Conservation (phyloP, 2,888 invertebrate species). For the Cheilosia vulpina region DNA sequence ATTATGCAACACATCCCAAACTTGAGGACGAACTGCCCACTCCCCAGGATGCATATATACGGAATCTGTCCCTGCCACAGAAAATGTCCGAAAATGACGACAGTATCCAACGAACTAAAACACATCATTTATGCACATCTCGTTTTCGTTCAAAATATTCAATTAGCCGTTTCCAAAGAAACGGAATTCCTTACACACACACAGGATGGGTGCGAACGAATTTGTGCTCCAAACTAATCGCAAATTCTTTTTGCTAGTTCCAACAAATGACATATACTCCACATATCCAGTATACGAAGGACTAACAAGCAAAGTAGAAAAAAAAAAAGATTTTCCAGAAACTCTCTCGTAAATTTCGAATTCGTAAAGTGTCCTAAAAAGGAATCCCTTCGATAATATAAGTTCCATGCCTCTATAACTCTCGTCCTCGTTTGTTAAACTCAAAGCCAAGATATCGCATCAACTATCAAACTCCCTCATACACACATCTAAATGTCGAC, state of each 20-base stretch:
- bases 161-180: slow-evolving; percentile 57
- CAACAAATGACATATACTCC: slow-evolving; percentile 28
- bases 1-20: no score
- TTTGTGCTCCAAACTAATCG: slow-evolving; percentile 56
- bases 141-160: slow-evolving; percentile 68
- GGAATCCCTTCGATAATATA: slow-evolving; percentile 68
- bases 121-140: slow-evolving; percentile 72
- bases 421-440: slow-evolving; percentile 6
- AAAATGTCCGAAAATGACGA: slow-evolving; percentile 45
- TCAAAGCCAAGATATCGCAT: slow-evolving; percentile 66
- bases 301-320: slow-evolving; percentile 1
- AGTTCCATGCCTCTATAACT: slow-evolving; percentile 56
- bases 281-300: slow-evolving; percentile 1
- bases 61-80: neutral
- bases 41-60: no score
- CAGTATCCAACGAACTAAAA: slow-evolving; percentile 45
- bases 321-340: slow-evolving; percentile 43
- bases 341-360: slow-evolving; percentile 73
- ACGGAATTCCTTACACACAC: slow-evolving; percentile 27
- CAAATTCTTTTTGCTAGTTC: slow-evolving; percentile 69
- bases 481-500: slow-evolving; percentile 5
- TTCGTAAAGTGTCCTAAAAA: slow-evolving; percentile 73
- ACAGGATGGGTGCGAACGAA: slow-evolving; percentile 34
- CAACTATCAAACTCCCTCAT: slow-evolving; percentile 61
- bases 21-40: no score